Percentiles rank a stretch among this genome's conserved stretches.
Evolutionary conservation across 2,797 vertebrate species (phyloP).

Genomic region (Urophycis tenuis): DNA sequence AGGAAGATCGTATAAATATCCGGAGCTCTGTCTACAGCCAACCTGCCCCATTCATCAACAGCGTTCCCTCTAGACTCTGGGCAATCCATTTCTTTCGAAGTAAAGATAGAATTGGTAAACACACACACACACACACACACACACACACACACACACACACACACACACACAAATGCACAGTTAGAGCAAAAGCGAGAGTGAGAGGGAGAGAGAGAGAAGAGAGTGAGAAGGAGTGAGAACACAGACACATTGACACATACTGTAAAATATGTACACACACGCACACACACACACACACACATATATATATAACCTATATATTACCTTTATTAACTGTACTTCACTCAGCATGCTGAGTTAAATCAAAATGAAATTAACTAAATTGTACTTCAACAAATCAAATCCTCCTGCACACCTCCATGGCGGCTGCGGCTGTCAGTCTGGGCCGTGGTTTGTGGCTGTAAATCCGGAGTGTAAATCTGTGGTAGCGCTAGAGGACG

Average conservation of each 20-base stretch:
- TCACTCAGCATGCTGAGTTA: conserved; percentile 56
- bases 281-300: conserved; percentile 1
- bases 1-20: conserved; percentile 27
- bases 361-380: conserved; percentile 52
- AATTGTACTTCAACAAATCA: conserved; percentile 28
- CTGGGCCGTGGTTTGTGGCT: not conserved
- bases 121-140: not conserved
- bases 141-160: not conserved
- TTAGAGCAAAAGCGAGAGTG: not conserved
- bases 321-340: conserved; percentile 27
- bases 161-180: not conserved
- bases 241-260: too few relatives aligned
- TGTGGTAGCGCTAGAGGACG: not conserved
- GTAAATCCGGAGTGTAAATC: not conserved
- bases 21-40: conserved; percentile 8
- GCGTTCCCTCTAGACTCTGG: conserved; percentile 28
- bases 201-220: not conserved
- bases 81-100: not conserved
- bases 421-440: not conserved
- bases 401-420: not conserved
- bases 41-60: conserved; percentile 34
- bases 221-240: too few relatives aligned
- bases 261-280: not conserved
- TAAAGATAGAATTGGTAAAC: not conserved
- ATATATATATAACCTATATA: too few relatives aligned